Percentiles rank a stretch among this genome's conserved stretches.
Conservation (phyloP, 2,113 vertebrate genomes). For the Pycnonotus jocosus region DNA sequence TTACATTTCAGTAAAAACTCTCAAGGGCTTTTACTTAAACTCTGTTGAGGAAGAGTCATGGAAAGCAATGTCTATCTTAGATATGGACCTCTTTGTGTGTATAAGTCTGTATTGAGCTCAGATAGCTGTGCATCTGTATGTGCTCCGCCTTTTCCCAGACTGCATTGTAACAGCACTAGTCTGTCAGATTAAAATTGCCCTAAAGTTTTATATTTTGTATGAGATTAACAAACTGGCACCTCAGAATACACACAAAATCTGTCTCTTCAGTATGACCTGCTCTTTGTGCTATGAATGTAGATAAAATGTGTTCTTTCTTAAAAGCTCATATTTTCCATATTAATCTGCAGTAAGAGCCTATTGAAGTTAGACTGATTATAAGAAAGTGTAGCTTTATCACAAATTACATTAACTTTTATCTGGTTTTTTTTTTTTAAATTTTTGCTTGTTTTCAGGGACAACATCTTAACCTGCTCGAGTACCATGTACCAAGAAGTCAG, state of each 20-base stretch:
- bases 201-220: neutral
- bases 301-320: neutral
- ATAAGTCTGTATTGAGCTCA: neutral
- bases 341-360: neutral
- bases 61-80: neutral
- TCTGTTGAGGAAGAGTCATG: neutral
- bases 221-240: neutral
- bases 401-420: neutral
- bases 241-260: neutral
- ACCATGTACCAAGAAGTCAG: slow-evolving; percentile 37
- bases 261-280: neutral
- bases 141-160: neutral
- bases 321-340: neutral
- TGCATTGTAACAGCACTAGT: neutral
- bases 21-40: neutral
- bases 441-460: slow-evolving; percentile 42
- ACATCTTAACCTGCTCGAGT: slow-evolving; percentile 59
- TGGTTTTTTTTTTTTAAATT: neutral
- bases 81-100: neutral
- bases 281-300: neutral
- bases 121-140: neutral
- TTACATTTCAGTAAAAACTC: neutral
- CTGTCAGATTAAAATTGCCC: neutral
- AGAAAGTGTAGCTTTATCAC: neutral
- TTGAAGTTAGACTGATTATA: neutral